These are phyloP conservation scores for Papilio gigon DNA, from an alignment of 2,888 invertebrate genomes.

Conservation along the genomic window DNA sequence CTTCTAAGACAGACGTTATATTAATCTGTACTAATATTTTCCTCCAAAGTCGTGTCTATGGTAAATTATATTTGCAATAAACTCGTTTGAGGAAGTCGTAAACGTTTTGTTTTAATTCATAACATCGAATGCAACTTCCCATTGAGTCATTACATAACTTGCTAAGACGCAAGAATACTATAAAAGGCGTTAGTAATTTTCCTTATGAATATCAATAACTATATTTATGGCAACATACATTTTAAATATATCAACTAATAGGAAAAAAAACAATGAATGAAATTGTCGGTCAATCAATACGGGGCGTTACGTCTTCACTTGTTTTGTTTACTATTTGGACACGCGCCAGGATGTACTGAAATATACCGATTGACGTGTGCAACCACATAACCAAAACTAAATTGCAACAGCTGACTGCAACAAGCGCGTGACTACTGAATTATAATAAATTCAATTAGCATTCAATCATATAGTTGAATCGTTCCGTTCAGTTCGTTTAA, in stretches of 20 bases:
- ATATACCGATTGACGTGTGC: slow-evolving; percentile 21
- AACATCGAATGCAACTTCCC: slow-evolving; percentile 6
- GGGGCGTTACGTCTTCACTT: slow-evolving; percentile 6
- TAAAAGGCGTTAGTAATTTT: neutral
- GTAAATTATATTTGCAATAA: neutral
- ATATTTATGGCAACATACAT: neutral
- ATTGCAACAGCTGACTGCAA: slow-evolving; percentile 21
- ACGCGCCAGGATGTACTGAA: slow-evolving; percentile 25
- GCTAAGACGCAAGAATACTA: neutral
- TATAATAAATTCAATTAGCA: neutral
- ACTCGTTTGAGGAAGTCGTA: neutral
- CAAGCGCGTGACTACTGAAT: neutral
- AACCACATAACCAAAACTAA: neutral
- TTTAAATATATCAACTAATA: neutral
- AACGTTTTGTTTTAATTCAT: neutral
- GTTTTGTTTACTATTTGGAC: slow-evolving; percentile 31
- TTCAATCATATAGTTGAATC: no score
- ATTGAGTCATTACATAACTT: slow-evolving; percentile 4
- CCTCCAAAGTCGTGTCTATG: neutral
- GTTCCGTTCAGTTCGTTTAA: neutral
- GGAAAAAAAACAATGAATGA: slow-evolving; percentile 33
- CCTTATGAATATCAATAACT: neutral
- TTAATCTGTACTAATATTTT: no score
- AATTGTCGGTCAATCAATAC: neutral
- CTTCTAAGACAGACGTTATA: no score